Evolutionary conservation across 2,888 invertebrate species (phyloP).

Genomic region (Prenolepis imparis): DNA sequence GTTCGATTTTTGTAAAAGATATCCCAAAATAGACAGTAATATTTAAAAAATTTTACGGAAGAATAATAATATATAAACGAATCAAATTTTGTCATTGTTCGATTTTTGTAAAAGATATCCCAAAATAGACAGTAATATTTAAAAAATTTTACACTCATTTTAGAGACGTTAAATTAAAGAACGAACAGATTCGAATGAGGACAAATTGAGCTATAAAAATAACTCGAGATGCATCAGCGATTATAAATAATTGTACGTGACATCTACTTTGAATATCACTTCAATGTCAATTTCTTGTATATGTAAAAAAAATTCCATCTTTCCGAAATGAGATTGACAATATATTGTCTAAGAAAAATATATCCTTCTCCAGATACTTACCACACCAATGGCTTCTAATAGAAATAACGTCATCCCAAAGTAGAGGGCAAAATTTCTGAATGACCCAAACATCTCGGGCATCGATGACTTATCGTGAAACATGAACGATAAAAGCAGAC

Average conservation of each 20-base stretch:
- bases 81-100: background rate
- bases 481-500: constrained; percentile 91
- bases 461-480: constrained; percentile 89
- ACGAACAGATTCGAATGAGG: background rate
- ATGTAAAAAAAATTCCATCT: background rate
- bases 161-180: background rate
- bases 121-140: background rate
- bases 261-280: constrained; percentile 22
- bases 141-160: background rate
- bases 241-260: background rate
- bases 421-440: constrained; percentile 91
- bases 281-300: background rate
- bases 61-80: background rate
- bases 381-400: constrained; percentile 93
- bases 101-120: background rate
- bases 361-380: constrained; percentile 85
- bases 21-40: background rate
- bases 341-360: background rate
- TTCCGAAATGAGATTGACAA: background rate
- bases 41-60: background rate
- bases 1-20: background rate
- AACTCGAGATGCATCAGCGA: background rate
- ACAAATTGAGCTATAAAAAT: background rate
- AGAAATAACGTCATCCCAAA: constrained; percentile 97
- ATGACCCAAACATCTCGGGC: constrained; percentile 86